Conservation (phyloP, 1,140 invertebrate genomes). For the Mamestra configurata region DNA sequence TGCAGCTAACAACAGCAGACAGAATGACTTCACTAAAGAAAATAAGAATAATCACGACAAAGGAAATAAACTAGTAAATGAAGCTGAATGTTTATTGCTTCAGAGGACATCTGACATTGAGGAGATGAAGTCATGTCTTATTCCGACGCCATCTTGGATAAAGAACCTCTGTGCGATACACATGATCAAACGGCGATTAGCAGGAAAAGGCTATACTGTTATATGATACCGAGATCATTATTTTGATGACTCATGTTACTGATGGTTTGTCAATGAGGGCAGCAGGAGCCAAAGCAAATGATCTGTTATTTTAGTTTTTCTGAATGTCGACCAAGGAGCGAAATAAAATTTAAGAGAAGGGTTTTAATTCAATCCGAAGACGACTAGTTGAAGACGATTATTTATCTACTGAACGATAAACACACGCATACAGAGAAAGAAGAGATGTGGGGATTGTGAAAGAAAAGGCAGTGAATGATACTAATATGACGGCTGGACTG, state of each 20-base stretch:
- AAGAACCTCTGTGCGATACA: conserved; percentile 11
- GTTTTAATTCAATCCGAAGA: too few species aligned
- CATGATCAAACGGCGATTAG: conserved; percentile 29
- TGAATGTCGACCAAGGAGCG: too few species aligned
- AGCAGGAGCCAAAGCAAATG: neutral
- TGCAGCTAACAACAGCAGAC: neutral
- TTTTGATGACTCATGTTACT: conserved; percentile 13
- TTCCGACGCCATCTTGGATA: conserved; percentile 1
- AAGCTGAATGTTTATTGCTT: conserved; percentile 39
- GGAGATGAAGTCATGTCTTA: conserved; percentile 32
- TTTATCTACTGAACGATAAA: too few species aligned
- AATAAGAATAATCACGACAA: neutral
- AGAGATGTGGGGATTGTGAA: too few species aligned
- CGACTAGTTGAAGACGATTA: too few species aligned
- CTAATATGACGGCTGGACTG: too few species aligned
- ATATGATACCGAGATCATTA: conserved; percentile 25
- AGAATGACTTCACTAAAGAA: neutral
- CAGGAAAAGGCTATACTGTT: conserved; percentile 15
- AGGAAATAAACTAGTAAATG: conserved; percentile 27
- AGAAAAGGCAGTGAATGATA: too few species aligned
- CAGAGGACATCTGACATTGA: conserved; percentile 36
- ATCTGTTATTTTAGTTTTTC: neutral
- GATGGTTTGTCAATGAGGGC: conserved; percentile 10
- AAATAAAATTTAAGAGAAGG: too few species aligned
- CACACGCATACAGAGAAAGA: too few species aligned